Conservation (phyloP, 2,888 invertebrate species). For the Sclerodermus sp. region DNA sequence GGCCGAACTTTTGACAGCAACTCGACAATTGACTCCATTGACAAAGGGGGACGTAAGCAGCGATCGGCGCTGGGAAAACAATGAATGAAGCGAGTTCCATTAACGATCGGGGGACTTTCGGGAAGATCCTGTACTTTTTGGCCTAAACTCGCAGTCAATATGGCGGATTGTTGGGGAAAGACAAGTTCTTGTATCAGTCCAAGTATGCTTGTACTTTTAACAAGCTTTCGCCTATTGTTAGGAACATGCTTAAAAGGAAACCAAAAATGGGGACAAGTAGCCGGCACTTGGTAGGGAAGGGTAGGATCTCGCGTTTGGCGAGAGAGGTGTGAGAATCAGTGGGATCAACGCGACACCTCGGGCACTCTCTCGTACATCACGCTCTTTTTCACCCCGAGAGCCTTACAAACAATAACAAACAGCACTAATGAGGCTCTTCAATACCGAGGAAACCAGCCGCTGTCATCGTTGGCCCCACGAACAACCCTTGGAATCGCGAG, state of each 20-base stretch:
- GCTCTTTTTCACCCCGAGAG: slow-evolving; percentile 45
- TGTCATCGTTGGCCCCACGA: slow-evolving; percentile 13
- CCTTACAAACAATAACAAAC: slow-evolving; percentile 56
- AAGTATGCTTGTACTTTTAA: slow-evolving; percentile 55
- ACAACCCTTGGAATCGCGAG: slow-evolving; percentile 31
- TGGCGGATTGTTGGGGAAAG: slow-evolving; percentile 18
- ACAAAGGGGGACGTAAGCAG: too few relatives aligned
- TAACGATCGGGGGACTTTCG: too few relatives aligned
- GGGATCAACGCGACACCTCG: slow-evolving; percentile 56
- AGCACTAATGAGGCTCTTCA: slow-evolving; percentile 57
- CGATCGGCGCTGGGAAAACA: too few relatives aligned
- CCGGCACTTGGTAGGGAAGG: slow-evolving; percentile 16
- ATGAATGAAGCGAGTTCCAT: too few relatives aligned
- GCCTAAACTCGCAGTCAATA: background rate
- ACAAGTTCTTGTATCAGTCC: slow-evolving; percentile 41
- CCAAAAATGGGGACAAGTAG: slow-evolving; percentile 57
- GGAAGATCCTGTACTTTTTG: too few relatives aligned
- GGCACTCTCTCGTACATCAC: slow-evolving; percentile 52
- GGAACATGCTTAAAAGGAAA: slow-evolving; percentile 56
- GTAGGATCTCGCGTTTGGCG: slow-evolving; percentile 14
- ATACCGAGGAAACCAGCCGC: slow-evolving; percentile 38
- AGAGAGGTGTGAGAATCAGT: slow-evolving; percentile 53
- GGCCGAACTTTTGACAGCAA: too few relatives aligned
- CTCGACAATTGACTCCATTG: too few relatives aligned
- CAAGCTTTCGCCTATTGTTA: slow-evolving; percentile 56